Conservation (phyloP, 2,888 invertebrate species). For the Pemphredon lugubris region DNA sequence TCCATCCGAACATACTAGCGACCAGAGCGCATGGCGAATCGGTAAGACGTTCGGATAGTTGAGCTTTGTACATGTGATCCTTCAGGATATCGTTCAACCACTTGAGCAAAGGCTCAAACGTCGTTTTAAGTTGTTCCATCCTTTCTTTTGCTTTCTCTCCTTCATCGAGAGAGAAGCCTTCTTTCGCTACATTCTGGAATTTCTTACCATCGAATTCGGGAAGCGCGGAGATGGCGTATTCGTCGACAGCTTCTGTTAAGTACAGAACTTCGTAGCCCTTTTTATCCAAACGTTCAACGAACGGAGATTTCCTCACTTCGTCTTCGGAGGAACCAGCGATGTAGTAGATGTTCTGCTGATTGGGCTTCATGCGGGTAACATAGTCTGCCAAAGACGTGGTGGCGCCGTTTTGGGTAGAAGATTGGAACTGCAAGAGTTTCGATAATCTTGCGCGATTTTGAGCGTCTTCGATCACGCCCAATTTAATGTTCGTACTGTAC, state of each 20-base stretch:
- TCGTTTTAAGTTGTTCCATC: conserved; percentile 88
- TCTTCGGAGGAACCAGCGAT: conserved; percentile 94
- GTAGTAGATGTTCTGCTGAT: conserved; percentile 97
- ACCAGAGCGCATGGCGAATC: conserved; percentile 98
- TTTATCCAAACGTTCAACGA: conserved; percentile 95
- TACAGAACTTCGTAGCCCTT: conserved; percentile 98
- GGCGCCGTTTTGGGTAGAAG: conserved; percentile 86
- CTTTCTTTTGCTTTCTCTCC: conserved; percentile 85
- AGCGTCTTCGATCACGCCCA: conserved; percentile 99
- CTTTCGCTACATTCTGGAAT: conserved; percentile 99
- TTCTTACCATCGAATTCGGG: conserved; percentile 99
- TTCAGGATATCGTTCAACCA: conserved; percentile 94
- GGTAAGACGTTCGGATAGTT: conserved; percentile 92
- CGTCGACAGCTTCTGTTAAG: conserved; percentile 98
- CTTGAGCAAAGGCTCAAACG: conserved; percentile 93
- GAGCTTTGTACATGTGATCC: conserved; percentile 89
- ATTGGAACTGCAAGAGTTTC: conserved; percentile 95
- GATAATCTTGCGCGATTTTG: conserved; percentile 97
- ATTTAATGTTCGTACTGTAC: conserved; percentile 98
- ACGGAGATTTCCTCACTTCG: conserved; percentile 95
- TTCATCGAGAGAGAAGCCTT: conserved; percentile 94
- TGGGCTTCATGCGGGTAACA: conserved; percentile 96
- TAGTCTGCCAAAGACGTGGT: conserved; percentile 93
- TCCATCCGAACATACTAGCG: conserved; percentile 98
- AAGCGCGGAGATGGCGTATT: conserved; percentile 97